A percentile compares a stretch with the other conserved stretches of the same genome.
phyloP scores from a whole-genome alignment of 2,888 invertebrate species.

The Bombylius major region DNA sequence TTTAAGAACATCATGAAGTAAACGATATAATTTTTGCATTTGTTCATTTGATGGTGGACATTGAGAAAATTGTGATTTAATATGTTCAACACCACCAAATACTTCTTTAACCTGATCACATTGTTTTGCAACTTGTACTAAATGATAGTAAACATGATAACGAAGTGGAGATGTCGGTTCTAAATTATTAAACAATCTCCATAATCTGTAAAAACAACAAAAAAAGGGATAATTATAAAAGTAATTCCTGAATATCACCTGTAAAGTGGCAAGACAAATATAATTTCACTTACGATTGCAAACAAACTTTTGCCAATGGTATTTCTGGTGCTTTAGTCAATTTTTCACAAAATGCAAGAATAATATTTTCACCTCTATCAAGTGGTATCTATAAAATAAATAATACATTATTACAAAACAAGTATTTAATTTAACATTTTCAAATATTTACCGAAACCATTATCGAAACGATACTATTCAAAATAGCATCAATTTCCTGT shows the following conservation, averaged over 20 bases:
- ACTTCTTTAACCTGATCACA: slow-evolving; percentile 76
- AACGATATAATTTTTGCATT: slow-evolving; percentile 79
- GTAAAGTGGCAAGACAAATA: background rate
- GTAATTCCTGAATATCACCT: background rate
- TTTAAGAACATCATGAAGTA: slow-evolving; percentile 78
- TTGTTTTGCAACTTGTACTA: slow-evolving; percentile 78
- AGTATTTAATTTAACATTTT: background rate
- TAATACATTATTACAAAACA: background rate
- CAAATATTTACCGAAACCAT: slow-evolving; percentile 64
- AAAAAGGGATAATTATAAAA: background rate
- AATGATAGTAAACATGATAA: slow-evolving; percentile 85
- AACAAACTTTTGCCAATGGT: slow-evolving; percentile 64
- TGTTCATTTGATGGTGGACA: slow-evolving; percentile 78
- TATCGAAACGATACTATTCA: slow-evolving; percentile 94
- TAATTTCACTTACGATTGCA: slow-evolving; percentile 65
- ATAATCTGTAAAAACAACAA: slow-evolving; percentile 46
- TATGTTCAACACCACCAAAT: slow-evolving; percentile 69
- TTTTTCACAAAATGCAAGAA: slow-evolving; percentile 84
- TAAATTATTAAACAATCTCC: slow-evolving; percentile 85
- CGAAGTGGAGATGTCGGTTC: slow-evolving; percentile 71
- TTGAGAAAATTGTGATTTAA: slow-evolving; percentile 65
- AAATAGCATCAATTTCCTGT: slow-evolving; percentile 77
- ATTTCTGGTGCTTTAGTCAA: slow-evolving; percentile 74
- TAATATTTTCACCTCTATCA: slow-evolving; percentile 77
- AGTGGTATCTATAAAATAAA: slow-evolving; percentile 52